Percentiles rank a stretch among this genome's conserved stretches.
These are phyloP conservation scores for Polyodon spathula DNA, from an alignment of 2,113 vertebrate species.

Conservation along the genomic window DNA sequence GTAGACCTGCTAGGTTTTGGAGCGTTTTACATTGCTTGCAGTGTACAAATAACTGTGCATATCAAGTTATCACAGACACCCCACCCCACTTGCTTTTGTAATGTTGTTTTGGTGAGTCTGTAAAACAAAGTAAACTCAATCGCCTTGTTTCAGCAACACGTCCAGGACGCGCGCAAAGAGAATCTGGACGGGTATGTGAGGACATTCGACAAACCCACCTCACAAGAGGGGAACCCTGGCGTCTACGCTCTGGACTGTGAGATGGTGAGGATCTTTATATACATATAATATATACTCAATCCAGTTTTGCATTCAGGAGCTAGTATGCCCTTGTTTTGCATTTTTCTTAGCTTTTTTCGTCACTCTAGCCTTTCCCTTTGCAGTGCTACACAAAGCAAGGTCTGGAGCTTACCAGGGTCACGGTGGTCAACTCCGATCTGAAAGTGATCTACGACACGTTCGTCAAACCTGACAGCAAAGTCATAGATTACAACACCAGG, in stretches of 20 bases:
- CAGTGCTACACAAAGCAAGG: conserved; percentile 93
- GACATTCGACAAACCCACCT: conserved; percentile 77
- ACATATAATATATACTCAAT: too few species aligned
- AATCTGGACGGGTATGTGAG: conserved; percentile 77
- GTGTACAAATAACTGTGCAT: too few species aligned
- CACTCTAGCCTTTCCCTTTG: not conserved
- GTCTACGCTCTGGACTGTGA: conserved; percentile 91
- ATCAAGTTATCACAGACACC: too few species aligned
- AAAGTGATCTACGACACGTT: conserved; percentile 92
- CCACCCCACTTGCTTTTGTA: not conserved
- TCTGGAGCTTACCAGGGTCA: conserved; percentile 86
- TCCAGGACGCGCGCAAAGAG: conserved; percentile 87
- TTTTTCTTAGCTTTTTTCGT: too few species aligned
- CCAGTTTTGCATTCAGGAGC: too few species aligned
- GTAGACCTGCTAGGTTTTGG: too few species aligned
- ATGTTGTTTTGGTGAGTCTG: not conserved
- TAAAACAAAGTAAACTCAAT: not conserved
- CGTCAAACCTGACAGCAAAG: conserved; percentile 78
- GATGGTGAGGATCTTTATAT: too few species aligned
- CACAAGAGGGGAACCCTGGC: conserved; percentile 63
- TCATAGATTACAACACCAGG: conserved; percentile 95
- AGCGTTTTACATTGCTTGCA: too few species aligned
- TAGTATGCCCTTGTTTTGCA: too few species aligned
- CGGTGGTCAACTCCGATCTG: conserved; percentile 78
- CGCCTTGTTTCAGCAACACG: conserved; percentile 72